Evolutionary conservation across 2,888 invertebrate genomes (phyloP), one percentile per base, ranked within the genome.

Genomic region (Dorcus parallelipipedus): DNA sequence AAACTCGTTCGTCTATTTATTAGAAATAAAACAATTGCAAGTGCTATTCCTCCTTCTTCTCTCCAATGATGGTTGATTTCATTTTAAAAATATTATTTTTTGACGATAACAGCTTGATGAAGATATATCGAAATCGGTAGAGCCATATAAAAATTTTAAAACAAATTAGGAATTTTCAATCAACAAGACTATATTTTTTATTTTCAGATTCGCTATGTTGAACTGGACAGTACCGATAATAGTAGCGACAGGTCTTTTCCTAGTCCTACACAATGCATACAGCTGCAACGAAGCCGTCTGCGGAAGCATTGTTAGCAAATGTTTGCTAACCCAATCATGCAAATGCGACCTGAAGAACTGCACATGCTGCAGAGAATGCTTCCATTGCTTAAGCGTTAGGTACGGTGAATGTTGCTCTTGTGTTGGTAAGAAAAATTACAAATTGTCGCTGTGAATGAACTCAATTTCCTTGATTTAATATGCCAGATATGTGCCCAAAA

Each of bases 331-430:
- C 9, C 93, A 95, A 76, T 93, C 95, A 52, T 97, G 97, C 81
- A 95, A 95, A 78, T 97, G 97, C 79, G 95, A 97, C 76, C 82
- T 94, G 70, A 90, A 88, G 72, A 93, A 92, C 76, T 95, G 95
- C 75, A 89, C 92, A n/a, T 97, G 96, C 76, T 97, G 95, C 80
- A 91, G 91, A 71, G 95, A 96, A 75, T 97, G 97, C 73, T 90
- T 89, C 69, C 90, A 87, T 72, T 97, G 97, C 74, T 84, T 97
- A 58, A 91, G 90, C 66, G 88, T 90, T 71, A 84, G 95, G 52
- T 97, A 94, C 78, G 89, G 87, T 65, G 95, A 97, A 78, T 97
- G 97, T 79, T 97, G 97, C 76, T 95, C 95, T 54, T 97, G 97
- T 82, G 95, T 97, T 69, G 97, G 97, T 97, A 81, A 87, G 93